These are phyloP conservation scores for Hesperia comma DNA, from an alignment of 2,888 invertebrate genomes.

Conservation along the genomic window DNA sequence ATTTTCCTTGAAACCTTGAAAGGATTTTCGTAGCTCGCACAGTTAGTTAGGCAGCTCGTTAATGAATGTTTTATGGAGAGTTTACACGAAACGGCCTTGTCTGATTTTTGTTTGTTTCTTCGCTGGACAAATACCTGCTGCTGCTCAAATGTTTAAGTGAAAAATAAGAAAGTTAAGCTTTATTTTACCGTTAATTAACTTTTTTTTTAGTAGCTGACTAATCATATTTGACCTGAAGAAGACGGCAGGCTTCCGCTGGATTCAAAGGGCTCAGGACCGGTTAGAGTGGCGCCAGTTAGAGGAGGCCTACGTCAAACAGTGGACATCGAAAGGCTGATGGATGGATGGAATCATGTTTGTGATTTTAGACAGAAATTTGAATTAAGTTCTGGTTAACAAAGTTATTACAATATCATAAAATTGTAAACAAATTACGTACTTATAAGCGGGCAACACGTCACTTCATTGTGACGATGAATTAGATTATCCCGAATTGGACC, in stretches of 20 bases:
- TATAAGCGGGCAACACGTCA: no score
- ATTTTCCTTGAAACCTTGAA: conserved; percentile 24
- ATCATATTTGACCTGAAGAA: no score
- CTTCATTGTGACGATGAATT: neutral
- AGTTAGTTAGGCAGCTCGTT: conserved; percentile 13
- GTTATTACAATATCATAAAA: no score
- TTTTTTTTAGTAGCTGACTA: no score
- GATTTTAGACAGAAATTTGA: no score
- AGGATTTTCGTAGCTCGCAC: conserved; percentile 17
- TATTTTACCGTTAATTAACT: neutral
- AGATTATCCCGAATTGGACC: conserved; percentile 20
- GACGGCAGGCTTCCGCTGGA: no score
- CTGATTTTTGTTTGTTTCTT: conserved; percentile 11
- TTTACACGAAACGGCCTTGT: conserved; percentile 2
- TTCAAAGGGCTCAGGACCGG: no score
- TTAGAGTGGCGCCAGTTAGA: no score
- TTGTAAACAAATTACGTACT: neutral
- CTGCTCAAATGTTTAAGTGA: neutral
- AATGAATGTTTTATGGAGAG: conserved; percentile 18
- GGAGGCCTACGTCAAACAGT: no score
- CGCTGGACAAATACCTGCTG: neutral
- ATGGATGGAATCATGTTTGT: no score
- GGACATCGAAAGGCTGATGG: no score
- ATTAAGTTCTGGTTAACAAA: no score
- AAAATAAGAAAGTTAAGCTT: neutral